These are phyloP conservation scores for Butastur rufipennis DNA, from an alignment of 2,113 vertebrate species.

Conservation along the genomic window DNA sequence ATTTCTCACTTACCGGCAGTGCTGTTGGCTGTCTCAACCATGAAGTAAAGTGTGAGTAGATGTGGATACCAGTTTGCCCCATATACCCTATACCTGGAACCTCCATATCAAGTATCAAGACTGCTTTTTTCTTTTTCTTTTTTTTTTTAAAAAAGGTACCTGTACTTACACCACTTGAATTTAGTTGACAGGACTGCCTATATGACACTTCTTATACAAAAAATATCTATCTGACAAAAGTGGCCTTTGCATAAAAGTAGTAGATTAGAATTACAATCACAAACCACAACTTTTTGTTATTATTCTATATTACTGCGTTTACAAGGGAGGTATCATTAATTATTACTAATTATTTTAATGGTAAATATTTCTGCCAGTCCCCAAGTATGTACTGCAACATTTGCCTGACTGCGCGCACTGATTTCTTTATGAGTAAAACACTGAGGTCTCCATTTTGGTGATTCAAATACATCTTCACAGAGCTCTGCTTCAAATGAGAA, in stretches of 20 bases:
- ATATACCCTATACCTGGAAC: background rate
- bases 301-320: background rate
- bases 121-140: background rate
- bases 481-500: background rate
- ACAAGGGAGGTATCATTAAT: background rate
- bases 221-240: background rate
- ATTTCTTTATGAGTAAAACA: background rate
- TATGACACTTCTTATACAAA: background rate
- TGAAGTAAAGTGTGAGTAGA: background rate
- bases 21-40: background rate
- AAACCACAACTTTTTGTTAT: background rate
- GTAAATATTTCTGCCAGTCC: background rate
- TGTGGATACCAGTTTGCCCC: background rate
- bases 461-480: background rate
- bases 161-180: background rate
- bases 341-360: background rate
- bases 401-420: background rate
- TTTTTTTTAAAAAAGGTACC: background rate
- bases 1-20: background rate
- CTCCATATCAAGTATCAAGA: background rate
- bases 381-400: background rate
- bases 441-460: background rate
- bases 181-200: background rate
- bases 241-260: background rate
- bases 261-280: background rate